Evolutionary conservation across 2,797 vertebrate species (phyloP).

Genomic region (Cygnus olor): DNA sequence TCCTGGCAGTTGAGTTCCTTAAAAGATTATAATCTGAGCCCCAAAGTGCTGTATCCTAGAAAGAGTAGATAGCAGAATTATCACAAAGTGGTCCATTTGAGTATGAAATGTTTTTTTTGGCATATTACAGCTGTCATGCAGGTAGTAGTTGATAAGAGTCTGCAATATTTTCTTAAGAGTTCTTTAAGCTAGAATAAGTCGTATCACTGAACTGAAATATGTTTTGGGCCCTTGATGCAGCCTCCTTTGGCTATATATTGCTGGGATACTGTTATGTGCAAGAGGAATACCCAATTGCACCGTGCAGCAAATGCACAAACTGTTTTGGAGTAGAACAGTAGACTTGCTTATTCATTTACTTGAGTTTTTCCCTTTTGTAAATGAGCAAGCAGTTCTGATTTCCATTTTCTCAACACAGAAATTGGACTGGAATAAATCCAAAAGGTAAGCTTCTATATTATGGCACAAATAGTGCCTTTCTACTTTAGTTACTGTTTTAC

Average conservation of each 20-base stretch:
- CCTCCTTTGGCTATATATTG: not conserved
- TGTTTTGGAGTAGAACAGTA: not conserved
- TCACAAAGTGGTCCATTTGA: not conserved
- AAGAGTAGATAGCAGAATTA: not conserved
- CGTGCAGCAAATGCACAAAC: not conserved
- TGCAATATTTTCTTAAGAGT: not conserved
- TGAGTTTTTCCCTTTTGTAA: not conserved
- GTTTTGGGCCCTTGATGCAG: not conserved
- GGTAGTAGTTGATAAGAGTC: not conserved
- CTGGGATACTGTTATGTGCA: not conserved
- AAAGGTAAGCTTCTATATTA: fast-evolving
- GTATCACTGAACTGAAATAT: not conserved
- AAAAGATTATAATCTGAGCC: not conserved
- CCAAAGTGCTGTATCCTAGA: not conserved
- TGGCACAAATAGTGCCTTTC: not conserved
- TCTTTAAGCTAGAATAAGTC: not conserved
- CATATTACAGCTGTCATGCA: not conserved
- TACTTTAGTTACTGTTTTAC: not conserved
- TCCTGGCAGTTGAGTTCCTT: not conserved
- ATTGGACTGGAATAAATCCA: not conserved
- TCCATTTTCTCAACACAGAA: not conserved
- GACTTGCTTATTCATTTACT: not conserved
- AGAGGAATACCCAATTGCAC: not conserved
- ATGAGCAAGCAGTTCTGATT: not conserved
- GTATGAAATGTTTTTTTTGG: not conserved